phyloP scores from a whole-genome alignment of 2,113 vertebrate genomes.

The Raphicerus campestris region DNA sequence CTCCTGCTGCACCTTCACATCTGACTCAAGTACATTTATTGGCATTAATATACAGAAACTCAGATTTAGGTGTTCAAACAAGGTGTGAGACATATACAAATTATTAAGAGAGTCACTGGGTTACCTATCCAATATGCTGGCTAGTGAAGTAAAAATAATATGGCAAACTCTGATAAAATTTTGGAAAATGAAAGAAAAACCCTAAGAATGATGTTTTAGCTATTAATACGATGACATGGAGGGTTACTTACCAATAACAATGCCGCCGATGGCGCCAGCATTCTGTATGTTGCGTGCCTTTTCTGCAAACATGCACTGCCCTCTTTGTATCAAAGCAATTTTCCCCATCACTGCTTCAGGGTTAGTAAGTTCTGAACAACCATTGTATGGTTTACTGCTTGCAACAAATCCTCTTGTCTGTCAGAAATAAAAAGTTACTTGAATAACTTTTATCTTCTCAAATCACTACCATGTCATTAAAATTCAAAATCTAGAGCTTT shows the following conservation, averaged over 20 bases:
- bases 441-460: slow-evolving; percentile 23
- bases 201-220: background rate
- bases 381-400: slow-evolving; percentile 94
- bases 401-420: slow-evolving; percentile 95
- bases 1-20: background rate
- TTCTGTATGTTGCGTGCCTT: slow-evolving; percentile 96
- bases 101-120: background rate
- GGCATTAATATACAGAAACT: background rate
- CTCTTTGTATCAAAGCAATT: slow-evolving; percentile 95
- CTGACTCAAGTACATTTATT: background rate
- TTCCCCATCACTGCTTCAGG: slow-evolving; percentile 89
- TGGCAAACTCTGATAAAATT: background rate
- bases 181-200: background rate
- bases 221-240: background rate
- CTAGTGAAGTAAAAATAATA: slow-evolving; percentile 21
- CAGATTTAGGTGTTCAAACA: background rate
- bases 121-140: background rate
- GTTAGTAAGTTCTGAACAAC: slow-evolving; percentile 93
- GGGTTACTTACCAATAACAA: slow-evolving; percentile 91
- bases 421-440: slow-evolving; percentile 58
- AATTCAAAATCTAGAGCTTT: background rate
- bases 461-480: background rate
- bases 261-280: slow-evolving; percentile 95
- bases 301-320: slow-evolving; percentile 99
- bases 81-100: background rate